Evolutionary conservation across 1,140 invertebrate species (phyloP).

Genomic region (Saxidomus purpurata): DNA sequence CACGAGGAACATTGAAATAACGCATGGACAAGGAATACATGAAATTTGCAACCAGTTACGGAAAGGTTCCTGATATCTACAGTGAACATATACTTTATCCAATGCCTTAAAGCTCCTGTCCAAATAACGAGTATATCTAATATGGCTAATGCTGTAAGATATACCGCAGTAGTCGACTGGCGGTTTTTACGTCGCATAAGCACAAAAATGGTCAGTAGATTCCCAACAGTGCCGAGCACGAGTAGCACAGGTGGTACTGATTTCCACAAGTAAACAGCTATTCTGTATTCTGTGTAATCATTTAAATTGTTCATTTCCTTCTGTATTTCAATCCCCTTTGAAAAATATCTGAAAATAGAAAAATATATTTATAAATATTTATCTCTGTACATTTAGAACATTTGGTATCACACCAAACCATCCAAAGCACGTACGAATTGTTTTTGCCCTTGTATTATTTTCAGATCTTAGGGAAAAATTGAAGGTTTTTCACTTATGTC

Average conservation of each 20-base stretch:
- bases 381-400: too few relatives aligned
- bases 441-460: too few relatives aligned
- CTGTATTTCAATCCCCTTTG: too few relatives aligned
- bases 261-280: background rate
- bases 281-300: background rate
- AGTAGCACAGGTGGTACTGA: constrained; percentile 9
- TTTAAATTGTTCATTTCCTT: background rate
- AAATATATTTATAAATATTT: too few relatives aligned
- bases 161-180: background rate
- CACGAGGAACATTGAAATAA: background rate
- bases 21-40: background rate
- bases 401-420: too few relatives aligned
- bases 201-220: constrained; percentile 18
- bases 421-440: too few relatives aligned
- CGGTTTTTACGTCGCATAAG: background rate
- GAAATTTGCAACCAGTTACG: background rate
- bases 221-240: background rate
- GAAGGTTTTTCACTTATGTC: too few relatives aligned
- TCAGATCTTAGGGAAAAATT: too few relatives aligned
- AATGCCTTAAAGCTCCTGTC: constrained; percentile 71
- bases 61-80: background rate
- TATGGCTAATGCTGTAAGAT: constrained; percentile 8
- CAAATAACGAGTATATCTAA: background rate
- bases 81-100: constrained; percentile 63
- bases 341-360: too few relatives aligned